A percentile compares a stretch with the other conserved stretches of the same genome.
Evolutionary conservation across 2,797 vertebrate species (phyloP).

Genomic region (Enteromius radiatus): DNA sequence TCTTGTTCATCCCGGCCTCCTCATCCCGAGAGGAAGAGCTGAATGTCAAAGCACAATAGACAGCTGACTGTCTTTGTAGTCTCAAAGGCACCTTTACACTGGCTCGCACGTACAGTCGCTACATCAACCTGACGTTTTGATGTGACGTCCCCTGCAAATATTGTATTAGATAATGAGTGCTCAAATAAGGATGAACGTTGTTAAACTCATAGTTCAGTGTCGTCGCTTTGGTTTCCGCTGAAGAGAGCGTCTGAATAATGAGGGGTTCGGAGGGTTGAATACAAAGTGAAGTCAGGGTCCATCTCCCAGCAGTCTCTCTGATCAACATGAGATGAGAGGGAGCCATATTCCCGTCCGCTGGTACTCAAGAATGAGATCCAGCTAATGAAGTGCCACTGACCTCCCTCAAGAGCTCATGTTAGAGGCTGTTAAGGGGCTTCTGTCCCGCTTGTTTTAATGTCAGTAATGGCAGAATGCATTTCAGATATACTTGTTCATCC

Average conservation of each 20-base stretch:
- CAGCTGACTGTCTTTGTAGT: conserved; percentile 50
- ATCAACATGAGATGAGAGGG: conserved; percentile 41
- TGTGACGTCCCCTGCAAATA: not conserved
- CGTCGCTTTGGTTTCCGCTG: not conserved
- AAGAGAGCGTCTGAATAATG: conserved; percentile 58
- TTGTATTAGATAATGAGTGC: not conserved
- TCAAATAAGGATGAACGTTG: not conserved
- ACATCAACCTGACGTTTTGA: conserved; percentile 28
- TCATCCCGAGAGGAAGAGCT: conserved; percentile 54
- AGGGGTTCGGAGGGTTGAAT: conserved; percentile 27
- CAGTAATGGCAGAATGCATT: conserved; percentile 45
- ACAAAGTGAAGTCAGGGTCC: not conserved
- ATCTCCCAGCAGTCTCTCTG: conserved; percentile 30
- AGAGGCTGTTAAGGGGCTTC: conserved; percentile 41
- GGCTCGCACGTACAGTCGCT: not conserved
- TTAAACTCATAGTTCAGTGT: not conserved
- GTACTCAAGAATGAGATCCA: conserved; percentile 31
- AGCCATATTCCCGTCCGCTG: conserved; percentile 9
- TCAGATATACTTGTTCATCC: conserved; percentile 36
- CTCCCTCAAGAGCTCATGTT: conserved; percentile 47
- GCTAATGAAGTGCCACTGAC: conserved; percentile 50
- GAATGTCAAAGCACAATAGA: conserved; percentile 60
- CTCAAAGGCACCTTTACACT: conserved; percentile 45
- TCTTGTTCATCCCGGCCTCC: conserved; percentile 37
- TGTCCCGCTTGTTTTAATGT: conserved; percentile 49